Evolutionary conservation across 2,888 invertebrate genomes (phyloP).

Genomic region (Oegoconia quadripuncta): DNA sequence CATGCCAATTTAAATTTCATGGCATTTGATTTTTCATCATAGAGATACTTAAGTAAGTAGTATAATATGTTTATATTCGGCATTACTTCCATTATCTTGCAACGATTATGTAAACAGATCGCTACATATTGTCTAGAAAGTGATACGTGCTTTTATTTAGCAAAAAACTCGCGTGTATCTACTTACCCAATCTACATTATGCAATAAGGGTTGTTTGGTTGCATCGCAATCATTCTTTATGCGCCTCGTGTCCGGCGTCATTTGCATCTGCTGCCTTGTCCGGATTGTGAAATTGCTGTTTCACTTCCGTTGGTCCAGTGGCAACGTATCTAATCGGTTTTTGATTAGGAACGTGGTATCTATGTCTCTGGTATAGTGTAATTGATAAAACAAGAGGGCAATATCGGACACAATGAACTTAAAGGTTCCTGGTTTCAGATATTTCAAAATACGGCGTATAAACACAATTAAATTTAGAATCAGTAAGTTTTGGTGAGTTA

Average conservation of each 20-base stretch:
- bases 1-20: no score
- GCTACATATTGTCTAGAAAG: constrained; percentile 47
- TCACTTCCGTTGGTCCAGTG: constrained; percentile 58
- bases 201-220: constrained; percentile 63
- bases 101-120: constrained; percentile 30
- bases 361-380: background rate
- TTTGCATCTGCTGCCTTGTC: constrained; percentile 55
- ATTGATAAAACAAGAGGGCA: no score
- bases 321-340: no score
- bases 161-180: constrained; percentile 52
- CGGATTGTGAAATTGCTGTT: constrained; percentile 72
- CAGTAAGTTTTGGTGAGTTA: no score
- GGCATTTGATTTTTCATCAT: no score
- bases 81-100: constrained; percentile 13
- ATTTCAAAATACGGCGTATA: no score
- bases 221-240: constrained; percentile 38
- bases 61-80: constrained; percentile 9
- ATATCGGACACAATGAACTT: background rate
- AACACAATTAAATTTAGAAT: no score
- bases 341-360: background rate
- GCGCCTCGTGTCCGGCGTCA: constrained; percentile 38
- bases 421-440: background rate
- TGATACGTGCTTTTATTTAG: constrained; percentile 55
- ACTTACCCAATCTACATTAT: constrained; percentile 54
- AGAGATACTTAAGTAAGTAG: constrained; percentile 16